Conservation (phyloP, 1,140 invertebrate species). For the Dolichoris vasculosae region DNA sequence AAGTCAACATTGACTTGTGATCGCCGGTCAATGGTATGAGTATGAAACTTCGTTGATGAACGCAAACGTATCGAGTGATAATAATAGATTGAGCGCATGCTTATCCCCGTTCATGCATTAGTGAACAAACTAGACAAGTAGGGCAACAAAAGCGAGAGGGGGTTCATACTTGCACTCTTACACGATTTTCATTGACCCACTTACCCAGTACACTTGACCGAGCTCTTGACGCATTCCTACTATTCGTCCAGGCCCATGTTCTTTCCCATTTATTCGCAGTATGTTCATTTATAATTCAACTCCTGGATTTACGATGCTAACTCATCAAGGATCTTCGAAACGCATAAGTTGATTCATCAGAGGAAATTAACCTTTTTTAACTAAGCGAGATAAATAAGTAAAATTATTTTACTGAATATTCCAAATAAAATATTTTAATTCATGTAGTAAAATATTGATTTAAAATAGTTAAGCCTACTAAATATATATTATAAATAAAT, state of each 20-base stretch:
- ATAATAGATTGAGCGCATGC: constrained; percentile 41
- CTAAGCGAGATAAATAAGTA: no score
- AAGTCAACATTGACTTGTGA: no score
- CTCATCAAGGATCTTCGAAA: not conserved
- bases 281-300: constrained; percentile 9
- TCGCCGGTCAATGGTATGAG: not conserved
- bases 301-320: constrained; percentile 12
- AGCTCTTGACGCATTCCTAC: constrained; percentile 58
- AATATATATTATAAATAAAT: no score
- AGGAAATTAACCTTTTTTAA: no score
- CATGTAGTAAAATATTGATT: no score
- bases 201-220: constrained; percentile 75
- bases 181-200: constrained; percentile 71
- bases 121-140: not conserved
- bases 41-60: not conserved
- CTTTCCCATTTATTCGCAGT: not conserved
- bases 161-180: constrained; percentile 61
- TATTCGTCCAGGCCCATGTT: constrained; percentile 23
- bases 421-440: no score
- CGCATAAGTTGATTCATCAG: not conserved
- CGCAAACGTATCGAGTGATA: not conserved
- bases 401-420: no score
- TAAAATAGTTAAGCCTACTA: no score
- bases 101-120: not conserved
- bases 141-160: not conserved